These are phyloP conservation scores for Pseudocheirus occidentalis DNA, from an alignment of 2,797 vertebrate genomes.

Conservation along the genomic window DNA sequence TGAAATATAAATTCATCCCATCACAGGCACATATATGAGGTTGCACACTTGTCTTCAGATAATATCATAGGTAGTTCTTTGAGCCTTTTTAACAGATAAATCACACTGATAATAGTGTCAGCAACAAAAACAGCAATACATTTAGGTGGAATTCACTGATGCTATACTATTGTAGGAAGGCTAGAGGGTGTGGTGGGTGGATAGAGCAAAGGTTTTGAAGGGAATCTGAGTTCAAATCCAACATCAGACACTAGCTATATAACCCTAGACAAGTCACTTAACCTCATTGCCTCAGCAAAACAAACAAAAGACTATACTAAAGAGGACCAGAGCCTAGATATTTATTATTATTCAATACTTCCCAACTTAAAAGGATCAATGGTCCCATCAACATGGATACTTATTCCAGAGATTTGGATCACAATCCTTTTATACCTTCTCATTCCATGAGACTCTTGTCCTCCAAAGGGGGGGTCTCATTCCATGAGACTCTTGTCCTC, in stretches of 20 bases:
- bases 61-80: neutral
- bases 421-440: neutral
- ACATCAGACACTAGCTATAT: neutral
- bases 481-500: neutral
- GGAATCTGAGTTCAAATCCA: neutral
- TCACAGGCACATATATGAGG: neutral
- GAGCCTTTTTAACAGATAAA: neutral
- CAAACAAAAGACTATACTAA: neutral
- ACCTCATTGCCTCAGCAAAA: neutral
- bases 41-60: neutral
- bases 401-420: neutral
- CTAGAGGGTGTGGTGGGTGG: neutral
- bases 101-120: neutral
- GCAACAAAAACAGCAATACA: neutral
- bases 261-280: neutral
- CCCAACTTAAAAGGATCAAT: neutral
- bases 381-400: neutral
- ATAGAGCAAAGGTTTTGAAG: neutral
- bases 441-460: neutral
- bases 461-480: too few relatives aligned
- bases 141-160: neutral
- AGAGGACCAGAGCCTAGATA: neutral
- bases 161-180: neutral
- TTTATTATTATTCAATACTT: neutral
- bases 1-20: conserved; percentile 32